A percentile compares a stretch with the other conserved stretches of the same genome.
These are phyloP conservation scores for Actinernus sp. DNA, from an alignment of 92 coral and sea anemone genomes.

Conservation along the genomic window DNA sequence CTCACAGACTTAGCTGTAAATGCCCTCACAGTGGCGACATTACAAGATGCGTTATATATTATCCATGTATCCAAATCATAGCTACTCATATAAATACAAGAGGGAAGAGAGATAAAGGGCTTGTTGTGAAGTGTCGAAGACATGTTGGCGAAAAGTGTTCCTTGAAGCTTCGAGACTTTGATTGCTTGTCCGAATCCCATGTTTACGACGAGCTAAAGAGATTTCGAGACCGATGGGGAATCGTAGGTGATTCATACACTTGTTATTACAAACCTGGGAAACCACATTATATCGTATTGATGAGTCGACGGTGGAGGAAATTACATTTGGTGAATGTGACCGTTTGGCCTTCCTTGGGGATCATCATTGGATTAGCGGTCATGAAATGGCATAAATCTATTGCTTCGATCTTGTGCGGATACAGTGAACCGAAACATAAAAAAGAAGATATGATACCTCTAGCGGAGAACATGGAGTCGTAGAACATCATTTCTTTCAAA, in stretches of 20 bases:
- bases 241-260: conserved; percentile 6
- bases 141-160: conserved; percentile 61
- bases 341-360: conserved; percentile 46
- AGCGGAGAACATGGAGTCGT: neutral
- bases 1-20: conserved; percentile 42
- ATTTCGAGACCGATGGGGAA: conserved; percentile 58
- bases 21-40: conserved; percentile 12
- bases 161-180: conserved; percentile 55
- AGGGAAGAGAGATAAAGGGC: conserved; percentile 15
- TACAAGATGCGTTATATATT: conserved; percentile 59
- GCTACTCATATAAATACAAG: conserved; percentile 14
- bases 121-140: conserved; percentile 59
- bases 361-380: conserved; percentile 28
- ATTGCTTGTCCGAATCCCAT: conserved; percentile 44
- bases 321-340: conserved; percentile 26
- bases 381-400: neutral
- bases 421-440: neutral
- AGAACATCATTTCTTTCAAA: too few relatives aligned
- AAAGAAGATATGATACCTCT: neutral
- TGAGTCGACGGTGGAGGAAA: conserved; percentile 10
- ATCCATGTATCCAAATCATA: conserved; percentile 60
- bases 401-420: neutral
- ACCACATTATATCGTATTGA: conserved; percentile 31
- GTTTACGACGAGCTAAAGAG: conserved; percentile 40
- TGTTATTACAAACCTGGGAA: conserved; percentile 42